Percentiles rank a stretch among this genome's conserved stretches.
Conservation (phyloP, 2,888 invertebrate genomes). For the Ctena decussata region DNA sequence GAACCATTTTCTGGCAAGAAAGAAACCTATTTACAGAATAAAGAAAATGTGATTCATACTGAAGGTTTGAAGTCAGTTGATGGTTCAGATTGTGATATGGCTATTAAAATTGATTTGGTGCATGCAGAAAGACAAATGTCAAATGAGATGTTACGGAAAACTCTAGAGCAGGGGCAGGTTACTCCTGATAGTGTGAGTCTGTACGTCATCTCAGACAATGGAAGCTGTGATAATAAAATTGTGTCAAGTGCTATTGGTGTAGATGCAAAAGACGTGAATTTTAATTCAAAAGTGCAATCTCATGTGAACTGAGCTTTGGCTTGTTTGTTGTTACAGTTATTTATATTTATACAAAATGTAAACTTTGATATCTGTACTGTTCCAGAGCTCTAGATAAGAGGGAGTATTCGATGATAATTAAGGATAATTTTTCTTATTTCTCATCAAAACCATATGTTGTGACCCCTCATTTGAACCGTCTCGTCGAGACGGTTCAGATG, state of each 20-base stretch:
- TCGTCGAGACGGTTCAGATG: no score
- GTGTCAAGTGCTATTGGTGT: background rate
- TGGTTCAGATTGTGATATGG: background rate
- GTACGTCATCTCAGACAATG: background rate
- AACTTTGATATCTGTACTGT: no score
- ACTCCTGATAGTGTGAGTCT: background rate
- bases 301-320: background rate
- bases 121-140: background rate
- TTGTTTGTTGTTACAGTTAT: no score
- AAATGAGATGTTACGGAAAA: background rate
- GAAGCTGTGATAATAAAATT: background rate
- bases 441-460: no score
- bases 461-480: no score
- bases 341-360: no score
- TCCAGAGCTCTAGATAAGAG: no score
- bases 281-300: conserved; percentile 13
- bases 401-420: no score
- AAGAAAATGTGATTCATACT: background rate
- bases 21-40: background rate
- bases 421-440: no score
- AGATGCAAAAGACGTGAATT: conserved; percentile 15
- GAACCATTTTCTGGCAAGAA: background rate
- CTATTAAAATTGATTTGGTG: background rate
- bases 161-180: background rate
- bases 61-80: background rate